A percentile compares a stretch with the other conserved stretches of the same genome.
phyloP scores from a whole-genome alignment of 2,888 invertebrate genomes.

The Oscheius onirici region DNA sequence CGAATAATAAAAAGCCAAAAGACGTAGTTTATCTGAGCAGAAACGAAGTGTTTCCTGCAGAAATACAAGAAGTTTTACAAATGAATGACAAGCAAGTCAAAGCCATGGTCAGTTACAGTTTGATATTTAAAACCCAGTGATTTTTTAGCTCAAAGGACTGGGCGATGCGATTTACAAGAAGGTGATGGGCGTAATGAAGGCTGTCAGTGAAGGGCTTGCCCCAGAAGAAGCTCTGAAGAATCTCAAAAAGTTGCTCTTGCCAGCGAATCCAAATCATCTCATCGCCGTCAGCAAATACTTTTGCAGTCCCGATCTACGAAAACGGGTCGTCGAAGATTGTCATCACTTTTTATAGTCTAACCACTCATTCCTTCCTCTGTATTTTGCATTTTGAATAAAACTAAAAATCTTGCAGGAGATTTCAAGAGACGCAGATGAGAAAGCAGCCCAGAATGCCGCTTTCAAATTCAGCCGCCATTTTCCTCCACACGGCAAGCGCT shows the following conservation, averaged over 20 bases:
- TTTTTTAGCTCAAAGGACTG: background rate
- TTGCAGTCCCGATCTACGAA: background rate
- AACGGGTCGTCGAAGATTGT: background rate
- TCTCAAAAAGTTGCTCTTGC: background rate
- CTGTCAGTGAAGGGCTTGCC: background rate
- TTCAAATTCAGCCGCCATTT: no score
- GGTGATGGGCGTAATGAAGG: background rate
- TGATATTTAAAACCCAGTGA: no score
- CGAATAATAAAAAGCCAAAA: no score
- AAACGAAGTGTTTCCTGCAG: no score
- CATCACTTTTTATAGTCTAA: background rate
- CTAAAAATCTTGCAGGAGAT: no score
- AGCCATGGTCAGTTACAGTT: background rate
- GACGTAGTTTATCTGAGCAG: no score
- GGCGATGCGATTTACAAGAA: background rate
- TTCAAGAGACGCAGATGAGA: no score
- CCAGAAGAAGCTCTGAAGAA: background rate
- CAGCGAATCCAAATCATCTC: background rate
- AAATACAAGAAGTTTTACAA: background rate
- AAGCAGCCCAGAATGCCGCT: no score
- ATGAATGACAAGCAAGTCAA: background rate
- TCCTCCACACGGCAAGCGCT: no score
- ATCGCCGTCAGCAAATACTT: constrained; percentile 12
- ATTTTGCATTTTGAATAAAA: no score
- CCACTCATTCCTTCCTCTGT: background rate